Percentiles rank a stretch among this genome's conserved stretches.
phyloP scores from a whole-genome alignment of 2,113 vertebrate genomes.

The Microtus richardsoni region DNA sequence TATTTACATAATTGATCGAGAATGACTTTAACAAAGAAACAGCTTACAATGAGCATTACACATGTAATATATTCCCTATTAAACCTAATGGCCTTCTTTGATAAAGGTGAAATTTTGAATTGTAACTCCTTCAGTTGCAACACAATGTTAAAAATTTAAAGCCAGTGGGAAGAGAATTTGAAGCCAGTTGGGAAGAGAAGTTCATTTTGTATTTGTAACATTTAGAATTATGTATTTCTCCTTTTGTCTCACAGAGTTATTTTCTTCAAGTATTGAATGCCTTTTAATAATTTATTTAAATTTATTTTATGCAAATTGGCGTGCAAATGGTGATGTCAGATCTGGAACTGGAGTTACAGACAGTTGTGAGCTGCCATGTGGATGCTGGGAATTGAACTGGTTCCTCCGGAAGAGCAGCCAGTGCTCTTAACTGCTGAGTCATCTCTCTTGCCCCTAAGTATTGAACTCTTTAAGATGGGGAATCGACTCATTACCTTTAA shows the following conservation, averaged over 20 bases:
- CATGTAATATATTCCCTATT: constrained; percentile 8
- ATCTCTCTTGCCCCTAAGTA: no score
- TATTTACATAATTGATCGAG: constrained; percentile 44
- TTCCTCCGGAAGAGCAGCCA: no score
- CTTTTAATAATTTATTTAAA: neutral
- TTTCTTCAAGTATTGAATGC: neutral
- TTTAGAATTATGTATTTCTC: constrained; percentile 24
- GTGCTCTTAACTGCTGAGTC: no score
- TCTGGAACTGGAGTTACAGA: no score
- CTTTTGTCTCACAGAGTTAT: neutral
- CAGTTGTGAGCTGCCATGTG: no score
- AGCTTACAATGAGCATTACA: constrained; percentile 22
- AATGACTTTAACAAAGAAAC: neutral
- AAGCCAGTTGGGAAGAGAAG: neutral
- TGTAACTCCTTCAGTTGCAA: neutral
- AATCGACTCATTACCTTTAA: constrained; percentile 41
- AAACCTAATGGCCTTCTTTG: neutral
- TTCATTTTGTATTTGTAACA: constrained; percentile 42
- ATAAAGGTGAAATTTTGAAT: constrained; percentile 28
- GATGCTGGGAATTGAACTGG: no score
- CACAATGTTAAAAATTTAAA: constrained; percentile 6
- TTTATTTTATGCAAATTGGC: no score
- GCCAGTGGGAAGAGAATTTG: constrained; percentile 27
- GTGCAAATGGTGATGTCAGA: no score
- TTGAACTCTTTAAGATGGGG: neutral